Conservation (phyloP, 2,888 invertebrate genomes). For the Clitarchus hookeri region DNA sequence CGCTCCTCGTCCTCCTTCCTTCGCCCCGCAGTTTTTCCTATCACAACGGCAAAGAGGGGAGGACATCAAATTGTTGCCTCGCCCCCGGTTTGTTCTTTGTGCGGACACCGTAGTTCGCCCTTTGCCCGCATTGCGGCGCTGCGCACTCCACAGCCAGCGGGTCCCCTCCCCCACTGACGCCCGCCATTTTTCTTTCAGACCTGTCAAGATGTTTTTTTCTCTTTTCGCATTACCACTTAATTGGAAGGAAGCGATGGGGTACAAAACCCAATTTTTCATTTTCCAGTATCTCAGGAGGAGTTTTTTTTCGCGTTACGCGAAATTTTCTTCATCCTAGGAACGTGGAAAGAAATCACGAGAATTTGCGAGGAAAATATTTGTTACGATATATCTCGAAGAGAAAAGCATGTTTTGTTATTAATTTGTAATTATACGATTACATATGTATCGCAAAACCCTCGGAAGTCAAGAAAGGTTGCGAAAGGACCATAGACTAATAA, state of each 20-base stretch:
- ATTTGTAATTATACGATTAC: too few relatives aligned
- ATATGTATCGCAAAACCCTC: too few relatives aligned
- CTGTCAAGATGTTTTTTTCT: constrained; percentile 9
- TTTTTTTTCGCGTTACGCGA: neutral
- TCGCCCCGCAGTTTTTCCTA: neutral
- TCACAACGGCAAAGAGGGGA: neutral
- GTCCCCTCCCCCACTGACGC: too few relatives aligned
- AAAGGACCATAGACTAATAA: too few relatives aligned
- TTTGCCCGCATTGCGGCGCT: neutral
- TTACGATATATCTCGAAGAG: neutral
- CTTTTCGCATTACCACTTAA: constrained; percentile 5
- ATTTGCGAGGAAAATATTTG: neutral
- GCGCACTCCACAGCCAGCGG: neutral
- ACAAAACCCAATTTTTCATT: constrained; percentile 3
- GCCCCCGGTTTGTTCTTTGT: neutral
- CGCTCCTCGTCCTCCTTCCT: neutral
- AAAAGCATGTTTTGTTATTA: neutral
- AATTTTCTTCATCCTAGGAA: neutral
- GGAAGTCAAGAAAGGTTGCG: too few relatives aligned
- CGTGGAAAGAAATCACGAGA: neutral
- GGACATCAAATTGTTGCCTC: constrained; percentile 7
- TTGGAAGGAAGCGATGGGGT: constrained; percentile 14
- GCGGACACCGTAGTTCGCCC: neutral
- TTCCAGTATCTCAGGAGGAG: neutral
- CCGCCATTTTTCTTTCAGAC: neutral